Conservation (phyloP, 2,113 vertebrate genomes). For the Geothlypis trichas region DNA sequence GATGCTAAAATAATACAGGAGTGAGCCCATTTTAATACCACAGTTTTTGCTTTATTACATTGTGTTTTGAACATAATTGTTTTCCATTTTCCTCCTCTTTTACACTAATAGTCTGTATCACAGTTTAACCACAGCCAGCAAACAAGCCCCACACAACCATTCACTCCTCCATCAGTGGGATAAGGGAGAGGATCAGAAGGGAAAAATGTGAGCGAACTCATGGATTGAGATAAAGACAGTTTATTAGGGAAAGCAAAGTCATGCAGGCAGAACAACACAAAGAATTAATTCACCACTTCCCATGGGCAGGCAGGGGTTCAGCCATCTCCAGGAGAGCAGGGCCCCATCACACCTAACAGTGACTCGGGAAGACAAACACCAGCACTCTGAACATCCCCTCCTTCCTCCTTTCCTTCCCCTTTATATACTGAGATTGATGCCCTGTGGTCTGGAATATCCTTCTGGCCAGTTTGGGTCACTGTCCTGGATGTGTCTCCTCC, state of each 20-base stretch:
- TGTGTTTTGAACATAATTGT: neutral
- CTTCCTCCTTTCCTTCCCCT: neutral
- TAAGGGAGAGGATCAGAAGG: neutral
- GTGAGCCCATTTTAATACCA: neutral
- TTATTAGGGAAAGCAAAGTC: neutral
- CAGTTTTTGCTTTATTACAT: slow-evolving; percentile 14
- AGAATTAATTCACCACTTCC: neutral
- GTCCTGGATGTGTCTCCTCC: neutral
- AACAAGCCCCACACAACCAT: neutral
- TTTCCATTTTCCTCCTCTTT: slow-evolving; percentile 8
- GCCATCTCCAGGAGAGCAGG: neutral
- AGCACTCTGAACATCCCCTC: accelerated
- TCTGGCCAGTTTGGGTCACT: neutral
- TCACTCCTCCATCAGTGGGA: neutral
- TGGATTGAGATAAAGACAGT: neutral
- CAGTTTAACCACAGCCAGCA: neutral
- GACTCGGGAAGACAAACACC: neutral
- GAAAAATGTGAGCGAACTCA: neutral
- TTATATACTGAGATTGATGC: neutral
- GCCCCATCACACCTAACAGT: neutral
- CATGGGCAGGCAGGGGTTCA: neutral
- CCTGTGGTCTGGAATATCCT: neutral
- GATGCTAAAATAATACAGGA: neutral
- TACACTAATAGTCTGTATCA: neutral
- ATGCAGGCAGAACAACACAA: neutral